Conservation (phyloP, 1,140 invertebrate genomes). For the Cephus cinctus region DNA sequence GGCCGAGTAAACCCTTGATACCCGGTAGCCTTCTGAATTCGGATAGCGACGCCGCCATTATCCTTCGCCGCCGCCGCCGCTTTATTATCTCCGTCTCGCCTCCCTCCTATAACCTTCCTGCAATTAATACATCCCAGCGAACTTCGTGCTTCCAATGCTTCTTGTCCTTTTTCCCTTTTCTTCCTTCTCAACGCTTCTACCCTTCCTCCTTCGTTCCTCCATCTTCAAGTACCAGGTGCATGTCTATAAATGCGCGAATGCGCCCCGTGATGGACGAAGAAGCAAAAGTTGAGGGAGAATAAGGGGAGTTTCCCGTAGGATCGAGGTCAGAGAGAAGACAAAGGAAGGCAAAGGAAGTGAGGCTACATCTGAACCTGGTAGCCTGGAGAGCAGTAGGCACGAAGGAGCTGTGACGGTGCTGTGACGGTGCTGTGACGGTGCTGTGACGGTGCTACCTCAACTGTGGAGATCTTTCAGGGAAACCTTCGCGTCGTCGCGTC, state of each 20-base stretch:
- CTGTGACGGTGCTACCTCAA: too few species aligned
- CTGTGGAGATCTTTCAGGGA: conserved; percentile 1
- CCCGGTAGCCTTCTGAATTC: not conserved
- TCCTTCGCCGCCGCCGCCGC: not conserved
- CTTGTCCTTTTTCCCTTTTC: not conserved
- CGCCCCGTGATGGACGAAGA: too few species aligned
- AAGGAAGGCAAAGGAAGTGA: not conserved
- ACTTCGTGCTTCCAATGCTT: not conserved
- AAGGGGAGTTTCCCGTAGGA: not conserved
- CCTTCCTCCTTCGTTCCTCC: too few species aligned
- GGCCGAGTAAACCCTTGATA: not conserved
- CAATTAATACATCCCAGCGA: not conserved
- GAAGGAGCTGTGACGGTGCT: not conserved
- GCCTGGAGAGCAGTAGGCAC: not conserved
- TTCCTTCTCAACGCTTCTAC: not conserved
- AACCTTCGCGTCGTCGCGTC: conserved; percentile 7
- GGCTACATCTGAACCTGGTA: not conserved
- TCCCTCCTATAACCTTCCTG: not conserved
- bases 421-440: too few species aligned
- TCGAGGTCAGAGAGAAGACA: not conserved
- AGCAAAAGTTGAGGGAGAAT: too few species aligned
- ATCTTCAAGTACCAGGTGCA: too few species aligned
- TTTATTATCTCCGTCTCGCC: not conserved
- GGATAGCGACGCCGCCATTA: not conserved
- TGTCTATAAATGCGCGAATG: too few species aligned